Base-by-base conservation (phyloP, 1,140 invertebrate genomes). In the Rhyzopertha dominica region DNA sequence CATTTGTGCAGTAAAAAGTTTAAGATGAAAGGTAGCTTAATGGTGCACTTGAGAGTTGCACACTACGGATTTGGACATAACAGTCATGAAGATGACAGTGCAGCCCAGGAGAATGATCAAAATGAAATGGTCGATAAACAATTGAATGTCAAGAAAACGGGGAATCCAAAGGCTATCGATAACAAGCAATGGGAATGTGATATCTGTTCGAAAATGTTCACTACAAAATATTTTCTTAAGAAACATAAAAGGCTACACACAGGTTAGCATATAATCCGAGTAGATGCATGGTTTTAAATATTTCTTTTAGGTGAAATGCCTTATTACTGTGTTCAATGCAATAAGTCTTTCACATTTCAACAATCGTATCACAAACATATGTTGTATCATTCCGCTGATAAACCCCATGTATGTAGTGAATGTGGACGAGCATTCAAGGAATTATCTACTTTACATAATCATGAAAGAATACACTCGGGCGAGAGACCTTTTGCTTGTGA, bases 401-500 rank as follows among this genome's bases (percentile, higher is more conserved):
- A 90, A 57, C 88, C 87, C 2, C 85, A 91, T 56, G 72, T 75
- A 4, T 92, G 88, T 60, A 68, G 60, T 9, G 81, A 84, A 54
- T 93, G 90, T 67, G 85, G 85, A 0, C 74, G 87, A 51, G 78
- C 84, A 4, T 92, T 92, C 63, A 90, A 90, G 64, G 87, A 90
- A 67, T 71, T 91, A n/a, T 90, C 87, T 3, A 90, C 87, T 3
- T 72, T 95, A 10, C 86, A 92, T 59, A 92, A 91, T 65, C 87
- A 92, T 63, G 82, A 88, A 62, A 65, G 88, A 42, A 91, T 94
- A 54, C 88, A 80, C 59, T 66, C 87, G 5, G 90, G 90, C 1
- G 90, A 94, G 65, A 90, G 92, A 64, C 91, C 90, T 9, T 94
- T 91, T 61, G 83, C 83, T 29, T 95, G 91, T 65, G 87, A 90